phyloP scores from a whole-genome alignment of 2,888 invertebrate genomes.

The Asteroscopus sphinx region DNA sequence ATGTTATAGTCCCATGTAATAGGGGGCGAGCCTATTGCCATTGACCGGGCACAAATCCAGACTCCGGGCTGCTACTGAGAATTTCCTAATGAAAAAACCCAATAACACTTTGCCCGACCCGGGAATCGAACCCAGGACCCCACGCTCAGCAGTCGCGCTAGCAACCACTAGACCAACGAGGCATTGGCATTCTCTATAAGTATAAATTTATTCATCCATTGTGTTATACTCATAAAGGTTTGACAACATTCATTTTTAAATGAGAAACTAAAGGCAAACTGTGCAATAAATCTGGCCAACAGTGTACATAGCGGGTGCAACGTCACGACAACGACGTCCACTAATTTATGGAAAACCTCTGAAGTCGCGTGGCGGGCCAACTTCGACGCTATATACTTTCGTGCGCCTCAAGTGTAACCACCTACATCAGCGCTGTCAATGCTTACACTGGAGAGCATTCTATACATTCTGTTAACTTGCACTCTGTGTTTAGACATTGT shows the following conservation, averaged over 20 bases:
- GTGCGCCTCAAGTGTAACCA: slow-evolving; percentile 53
- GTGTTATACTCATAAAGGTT: too few species aligned
- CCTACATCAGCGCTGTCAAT: slow-evolving; percentile 46
- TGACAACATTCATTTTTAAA: slow-evolving; percentile 8
- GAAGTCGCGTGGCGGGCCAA: slow-evolving; percentile 59
- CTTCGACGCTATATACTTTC: slow-evolving; percentile 54
- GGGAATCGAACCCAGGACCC: too few species aligned
- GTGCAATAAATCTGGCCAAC: slow-evolving; percentile 47
- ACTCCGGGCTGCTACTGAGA: too few species aligned
- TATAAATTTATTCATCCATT: too few species aligned
- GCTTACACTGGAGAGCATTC: slow-evolving; percentile 40
- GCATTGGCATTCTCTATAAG: too few species aligned
- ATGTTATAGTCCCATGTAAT: too few species aligned
- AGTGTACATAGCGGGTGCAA: slow-evolving; percentile 67
- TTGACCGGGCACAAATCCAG: too few species aligned
- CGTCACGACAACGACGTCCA: slow-evolving; percentile 75
- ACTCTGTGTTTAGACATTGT: slow-evolving; percentile 9
- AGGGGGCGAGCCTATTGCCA: too few species aligned
- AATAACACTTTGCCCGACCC: too few species aligned
- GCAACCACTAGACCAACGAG: too few species aligned
- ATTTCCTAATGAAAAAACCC: too few species aligned
- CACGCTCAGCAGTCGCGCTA: too few species aligned
- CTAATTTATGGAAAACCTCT: slow-evolving; percentile 86
- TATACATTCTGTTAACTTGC: slow-evolving; percentile 19
- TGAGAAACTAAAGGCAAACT: slow-evolving; percentile 14